Percentiles rank a stretch among this genome's conserved stretches.
These are phyloP conservation scores for Percina caprodes DNA, from an alignment of 2,113 vertebrate species.

Conservation along the genomic window DNA sequence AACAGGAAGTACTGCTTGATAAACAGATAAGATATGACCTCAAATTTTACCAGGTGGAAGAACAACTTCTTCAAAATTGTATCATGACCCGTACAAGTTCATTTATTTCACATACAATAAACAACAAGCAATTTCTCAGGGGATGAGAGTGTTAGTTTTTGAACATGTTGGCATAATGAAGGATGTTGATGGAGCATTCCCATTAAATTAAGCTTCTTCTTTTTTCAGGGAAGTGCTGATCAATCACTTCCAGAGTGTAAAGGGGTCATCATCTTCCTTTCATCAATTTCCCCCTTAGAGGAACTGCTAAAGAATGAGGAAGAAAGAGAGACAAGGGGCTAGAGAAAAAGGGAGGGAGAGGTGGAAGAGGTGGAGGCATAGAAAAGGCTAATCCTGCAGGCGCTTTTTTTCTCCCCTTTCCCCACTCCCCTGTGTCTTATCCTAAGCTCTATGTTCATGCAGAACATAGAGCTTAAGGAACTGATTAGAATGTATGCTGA, in stretches of 20 bases:
- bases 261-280: conserved; percentile 77
- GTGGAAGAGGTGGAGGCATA: conserved; percentile 70
- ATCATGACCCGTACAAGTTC: conserved; percentile 8
- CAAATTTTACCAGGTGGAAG: conserved; percentile 49
- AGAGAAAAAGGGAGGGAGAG: conserved; percentile 59
- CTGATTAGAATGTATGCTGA: conserved; percentile 82
- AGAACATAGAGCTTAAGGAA: conserved; percentile 81
- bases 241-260: conserved; percentile 75
- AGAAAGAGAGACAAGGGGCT: conserved; percentile 59
- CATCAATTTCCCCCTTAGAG: conserved; percentile 68
- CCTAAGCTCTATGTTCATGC: conserved; percentile 70
- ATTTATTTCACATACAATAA: conserved; percentile 46
- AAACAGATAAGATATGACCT: conserved; percentile 70
- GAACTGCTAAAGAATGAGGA: conserved; percentile 64
- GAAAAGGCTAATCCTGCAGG: conserved; percentile 79
- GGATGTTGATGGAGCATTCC: conserved; percentile 44
- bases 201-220: conserved; percentile 50
- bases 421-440: conserved; percentile 70
- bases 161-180: conserved; percentile 49
- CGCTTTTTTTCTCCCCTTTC: conserved; percentile 34
- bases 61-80: conserved; percentile 22
- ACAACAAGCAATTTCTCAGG: conserved; percentile 25
- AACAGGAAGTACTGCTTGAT: conserved; percentile 71
- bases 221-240: conserved; percentile 72
- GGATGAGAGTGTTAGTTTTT: conserved; percentile 28